Evolutionary conservation across 2,888 invertebrate species (phyloP).

Genomic region (Ctenicera cuprea): DNA sequence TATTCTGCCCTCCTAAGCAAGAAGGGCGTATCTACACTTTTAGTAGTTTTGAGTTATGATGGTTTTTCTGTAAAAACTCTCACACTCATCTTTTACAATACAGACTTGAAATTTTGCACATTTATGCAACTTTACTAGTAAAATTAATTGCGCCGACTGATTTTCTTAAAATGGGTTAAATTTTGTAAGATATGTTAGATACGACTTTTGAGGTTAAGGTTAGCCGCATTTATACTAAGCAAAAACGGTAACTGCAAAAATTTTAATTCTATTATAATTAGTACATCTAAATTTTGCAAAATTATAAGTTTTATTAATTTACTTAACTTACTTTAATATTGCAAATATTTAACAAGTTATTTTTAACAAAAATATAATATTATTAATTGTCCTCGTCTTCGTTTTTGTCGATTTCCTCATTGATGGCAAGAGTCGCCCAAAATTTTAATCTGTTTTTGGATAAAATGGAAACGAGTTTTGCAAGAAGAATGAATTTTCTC

Average conservation of each 20-base stretch:
- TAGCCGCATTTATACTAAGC: conserved; percentile 8
- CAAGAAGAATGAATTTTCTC: conserved; percentile 8
- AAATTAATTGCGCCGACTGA: conserved; percentile 2
- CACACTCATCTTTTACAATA: conserved; percentile 5
- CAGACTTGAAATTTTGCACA: conserved; percentile 7
- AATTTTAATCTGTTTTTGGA: conserved; percentile 16
- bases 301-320: neutral
- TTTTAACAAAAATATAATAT: neutral
- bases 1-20: conserved; percentile 2
- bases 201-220: neutral
- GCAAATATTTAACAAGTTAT: neutral
- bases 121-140: conserved; percentile 3
- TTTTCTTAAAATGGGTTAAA: neutral
- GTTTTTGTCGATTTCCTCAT: neutral
- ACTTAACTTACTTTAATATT: neutral
- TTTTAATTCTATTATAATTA: conserved; percentile 6
- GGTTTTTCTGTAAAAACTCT: neutral
- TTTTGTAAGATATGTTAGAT: conserved; percentile 12
- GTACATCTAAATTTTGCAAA: neutral
- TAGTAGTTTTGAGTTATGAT: neutral
- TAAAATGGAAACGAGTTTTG: conserved; percentile 12
- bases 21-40: conserved; percentile 9
- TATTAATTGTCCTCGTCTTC: conserved; percentile 4
- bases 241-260: conserved; percentile 8
- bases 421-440: conserved; percentile 20